Evolutionary conservation across 2,888 invertebrate species (phyloP).

Genomic region (Drosophila paucipuncta): DNA sequence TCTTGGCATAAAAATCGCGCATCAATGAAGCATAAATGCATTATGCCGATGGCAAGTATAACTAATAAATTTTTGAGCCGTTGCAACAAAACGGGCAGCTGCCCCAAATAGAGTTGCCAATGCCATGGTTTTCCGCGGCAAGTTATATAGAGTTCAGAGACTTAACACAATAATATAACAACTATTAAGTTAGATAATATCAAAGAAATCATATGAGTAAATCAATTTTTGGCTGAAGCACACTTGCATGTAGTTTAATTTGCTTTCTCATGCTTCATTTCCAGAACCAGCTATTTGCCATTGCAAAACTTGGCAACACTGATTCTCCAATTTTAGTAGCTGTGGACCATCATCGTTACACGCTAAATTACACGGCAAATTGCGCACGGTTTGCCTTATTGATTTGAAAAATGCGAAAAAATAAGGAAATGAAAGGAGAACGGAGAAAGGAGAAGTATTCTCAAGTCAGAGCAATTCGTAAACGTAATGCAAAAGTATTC

Average conservation of each 20-base stretch:
- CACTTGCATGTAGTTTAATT: no score
- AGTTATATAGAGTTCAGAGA: no score
- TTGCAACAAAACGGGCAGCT: conserved; percentile 47
- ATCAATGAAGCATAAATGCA: conserved; percentile 76
- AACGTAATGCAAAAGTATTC: conserved; percentile 25
- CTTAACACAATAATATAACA: background rate
- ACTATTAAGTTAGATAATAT: background rate
- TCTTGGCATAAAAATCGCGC: conserved; percentile 62
- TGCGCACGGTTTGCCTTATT: conserved; percentile 74
- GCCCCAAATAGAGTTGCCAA: conserved; percentile 20
- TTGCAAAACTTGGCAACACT: conserved; percentile 16
- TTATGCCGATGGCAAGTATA: conserved; percentile 67
- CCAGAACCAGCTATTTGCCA: background rate
- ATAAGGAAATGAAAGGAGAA: background rate
- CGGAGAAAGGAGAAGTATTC: no score
- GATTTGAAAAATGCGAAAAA: conserved; percentile 58
- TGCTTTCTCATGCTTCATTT: background rate
- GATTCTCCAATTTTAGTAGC: conserved; percentile 25
- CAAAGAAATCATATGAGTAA: background rate
- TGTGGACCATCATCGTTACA: conserved; percentile 72
- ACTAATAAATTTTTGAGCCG: conserved; percentile 70
- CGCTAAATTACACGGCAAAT: conserved; percentile 79
- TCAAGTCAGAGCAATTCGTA: conserved; percentile 31
- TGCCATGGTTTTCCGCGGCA: no score
- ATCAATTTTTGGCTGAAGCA: background rate